A percentile compares a stretch with the other conserved stretches of the same genome.
Evolutionary conservation across 2,797 vertebrate species (phyloP).

Genomic region (Pogonophryne albipinna): DNA sequence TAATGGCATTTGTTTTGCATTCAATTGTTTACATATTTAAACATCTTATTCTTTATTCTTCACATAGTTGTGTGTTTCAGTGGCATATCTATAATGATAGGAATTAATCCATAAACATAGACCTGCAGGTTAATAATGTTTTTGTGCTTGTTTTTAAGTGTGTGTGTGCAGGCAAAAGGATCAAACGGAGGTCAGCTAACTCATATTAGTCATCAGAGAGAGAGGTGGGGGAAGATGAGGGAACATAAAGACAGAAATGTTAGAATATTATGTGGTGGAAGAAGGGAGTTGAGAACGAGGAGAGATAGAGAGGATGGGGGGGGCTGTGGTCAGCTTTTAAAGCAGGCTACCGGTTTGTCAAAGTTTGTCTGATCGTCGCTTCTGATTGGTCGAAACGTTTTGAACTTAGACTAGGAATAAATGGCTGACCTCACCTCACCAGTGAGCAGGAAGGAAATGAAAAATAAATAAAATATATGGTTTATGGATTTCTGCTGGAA

Average conservation of each 20-base stretch:
- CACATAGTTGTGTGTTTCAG: neutral
- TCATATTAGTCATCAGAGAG: neutral
- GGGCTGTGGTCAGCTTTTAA: neutral
- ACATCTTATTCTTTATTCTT: too few species aligned
- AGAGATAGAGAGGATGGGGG: too few species aligned
- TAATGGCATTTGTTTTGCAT: too few species aligned
- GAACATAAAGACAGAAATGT: neutral
- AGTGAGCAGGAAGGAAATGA: conserved; percentile 36
- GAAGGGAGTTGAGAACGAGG: neutral
- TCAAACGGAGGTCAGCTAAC: neutral
- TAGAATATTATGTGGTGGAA: neutral
- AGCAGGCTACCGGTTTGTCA: neutral
- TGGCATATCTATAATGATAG: neutral
- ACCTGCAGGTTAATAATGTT: neutral
- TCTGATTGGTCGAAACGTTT: conserved; percentile 33
- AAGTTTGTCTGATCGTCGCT: neutral
- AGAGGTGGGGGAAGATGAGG: neutral
- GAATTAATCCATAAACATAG: neutral
- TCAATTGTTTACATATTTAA: too few species aligned
- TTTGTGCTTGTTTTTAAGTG: neutral
- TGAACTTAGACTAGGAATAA: conserved; percentile 21
- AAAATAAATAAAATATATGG: conserved; percentile 53
- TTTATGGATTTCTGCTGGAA: conserved; percentile 27
- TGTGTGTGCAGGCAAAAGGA: neutral
- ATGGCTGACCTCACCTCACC: conserved; percentile 35